phyloP scores from a whole-genome alignment of 1,140 invertebrate species.

The Aphelinus atriplicis region DNA sequence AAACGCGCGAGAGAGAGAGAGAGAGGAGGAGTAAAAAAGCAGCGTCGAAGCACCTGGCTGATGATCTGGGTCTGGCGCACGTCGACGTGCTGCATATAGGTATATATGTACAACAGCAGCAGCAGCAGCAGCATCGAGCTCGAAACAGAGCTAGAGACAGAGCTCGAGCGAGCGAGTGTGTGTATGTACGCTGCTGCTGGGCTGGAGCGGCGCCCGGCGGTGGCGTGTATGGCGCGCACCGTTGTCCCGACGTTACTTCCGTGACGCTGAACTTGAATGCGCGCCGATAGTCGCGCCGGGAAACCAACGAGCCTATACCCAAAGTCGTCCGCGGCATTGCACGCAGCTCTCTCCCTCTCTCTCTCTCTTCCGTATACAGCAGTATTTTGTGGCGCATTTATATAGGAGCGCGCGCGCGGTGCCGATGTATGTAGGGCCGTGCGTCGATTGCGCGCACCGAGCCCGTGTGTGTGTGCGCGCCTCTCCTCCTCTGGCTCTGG shows the following conservation, averaged over 20 bases:
- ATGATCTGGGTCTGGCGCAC: neutral
- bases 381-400: constrained; percentile 13
- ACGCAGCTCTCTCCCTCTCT: constrained; percentile 3
- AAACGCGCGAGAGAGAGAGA: neutral
- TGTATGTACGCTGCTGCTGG: neutral
- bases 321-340: constrained; percentile 54
- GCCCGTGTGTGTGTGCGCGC: neutral
- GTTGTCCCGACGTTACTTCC: constrained; percentile 66
- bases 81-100: neutral
- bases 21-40: neutral
- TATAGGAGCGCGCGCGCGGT: neutral
- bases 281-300: constrained; percentile 63
- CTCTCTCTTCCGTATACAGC: constrained; percentile 29
- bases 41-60: neutral
- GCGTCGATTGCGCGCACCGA: neutral
- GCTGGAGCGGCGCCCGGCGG: too few relatives aligned
- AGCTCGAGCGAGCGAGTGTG: constrained; percentile 8
- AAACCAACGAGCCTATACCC: constrained; percentile 63
- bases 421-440: constrained; percentile 11
- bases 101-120: too few relatives aligned
- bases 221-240: constrained; percentile 43
- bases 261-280: constrained; percentile 65
- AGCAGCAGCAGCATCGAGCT: too few relatives aligned
- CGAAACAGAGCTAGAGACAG: neutral
- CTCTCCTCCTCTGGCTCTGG: too few relatives aligned